phyloP scores from a whole-genome alignment of 2,888 invertebrate genomes.

The Tolmerus cingulatus region DNA sequence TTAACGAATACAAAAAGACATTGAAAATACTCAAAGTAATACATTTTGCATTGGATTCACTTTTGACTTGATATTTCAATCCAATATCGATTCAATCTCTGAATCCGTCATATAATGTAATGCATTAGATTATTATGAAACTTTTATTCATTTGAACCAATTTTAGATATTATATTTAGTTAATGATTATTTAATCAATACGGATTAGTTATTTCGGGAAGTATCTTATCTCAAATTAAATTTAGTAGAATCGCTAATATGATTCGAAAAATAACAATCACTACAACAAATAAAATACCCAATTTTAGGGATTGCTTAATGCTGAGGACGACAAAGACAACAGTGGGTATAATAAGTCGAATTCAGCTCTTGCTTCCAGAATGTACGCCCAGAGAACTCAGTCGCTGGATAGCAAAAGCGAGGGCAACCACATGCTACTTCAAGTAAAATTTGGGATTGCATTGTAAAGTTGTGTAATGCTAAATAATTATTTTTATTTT shows the following conservation, averaged over 20 bases:
- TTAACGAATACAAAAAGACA: too few relatives aligned
- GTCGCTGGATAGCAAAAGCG: slow-evolving; percentile 57
- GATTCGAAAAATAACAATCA: not conserved
- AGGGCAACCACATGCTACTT: slow-evolving; percentile 71
- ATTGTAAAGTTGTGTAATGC: not conserved
- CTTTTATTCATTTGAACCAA: too few relatives aligned
- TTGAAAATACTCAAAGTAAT: too few relatives aligned
- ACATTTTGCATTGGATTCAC: too few relatives aligned
- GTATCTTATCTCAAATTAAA: too few relatives aligned
- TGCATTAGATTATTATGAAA: too few relatives aligned
- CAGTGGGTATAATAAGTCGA: slow-evolving; percentile 48
- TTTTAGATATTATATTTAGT: too few relatives aligned
- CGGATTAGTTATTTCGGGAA: too few relatives aligned
- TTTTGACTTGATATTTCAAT: too few relatives aligned
- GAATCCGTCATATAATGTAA: too few relatives aligned
- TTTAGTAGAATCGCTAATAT: not conserved
- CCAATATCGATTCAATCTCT: too few relatives aligned
- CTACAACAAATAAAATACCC: not conserved
- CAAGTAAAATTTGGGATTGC: slow-evolving; percentile 64
- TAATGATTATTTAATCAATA: too few relatives aligned
- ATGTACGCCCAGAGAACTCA: slow-evolving; percentile 52
- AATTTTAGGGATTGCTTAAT: slow-evolving; percentile 54
- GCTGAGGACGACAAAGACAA: slow-evolving; percentile 62
- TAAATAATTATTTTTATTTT: not conserved
- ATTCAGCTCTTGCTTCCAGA: slow-evolving; percentile 49